These are phyloP conservation scores for human DNA, from an alignment of 2,113 vertebrate genomes.

Conservation along the genomic window DNA sequence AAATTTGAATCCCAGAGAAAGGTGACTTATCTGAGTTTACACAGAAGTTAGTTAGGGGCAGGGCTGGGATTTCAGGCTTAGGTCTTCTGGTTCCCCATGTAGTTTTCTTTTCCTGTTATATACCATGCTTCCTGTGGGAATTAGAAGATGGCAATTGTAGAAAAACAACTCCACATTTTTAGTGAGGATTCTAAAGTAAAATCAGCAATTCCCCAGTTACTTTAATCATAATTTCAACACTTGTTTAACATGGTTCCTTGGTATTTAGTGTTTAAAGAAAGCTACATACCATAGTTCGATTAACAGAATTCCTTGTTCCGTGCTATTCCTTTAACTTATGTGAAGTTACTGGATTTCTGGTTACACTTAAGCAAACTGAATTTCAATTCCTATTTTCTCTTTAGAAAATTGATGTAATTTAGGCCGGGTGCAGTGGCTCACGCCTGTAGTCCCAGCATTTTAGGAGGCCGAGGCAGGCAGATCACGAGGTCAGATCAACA, in stretches of 20 bases:
- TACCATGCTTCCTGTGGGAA: constrained; percentile 57
- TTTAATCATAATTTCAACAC: constrained; percentile 30
- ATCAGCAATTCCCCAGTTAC: background rate
- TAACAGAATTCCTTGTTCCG: background rate
- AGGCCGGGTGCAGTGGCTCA: too few relatives aligned
- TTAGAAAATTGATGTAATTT: constrained; percentile 46
- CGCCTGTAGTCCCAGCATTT: too few relatives aligned
- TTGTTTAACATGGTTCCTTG: constrained; percentile 23
- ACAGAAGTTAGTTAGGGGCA: constrained; percentile 15
- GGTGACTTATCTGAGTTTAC: constrained; percentile 12
- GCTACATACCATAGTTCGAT: background rate
- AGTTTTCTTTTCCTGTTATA: constrained; percentile 53
- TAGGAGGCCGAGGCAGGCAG: too few relatives aligned
- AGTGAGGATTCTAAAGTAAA: constrained; percentile 40
- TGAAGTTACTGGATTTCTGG: background rate
- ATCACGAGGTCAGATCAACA: too few relatives aligned
- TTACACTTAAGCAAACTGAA: constrained; percentile 28
- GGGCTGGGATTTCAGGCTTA: background rate
- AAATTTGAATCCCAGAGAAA: constrained; percentile 9
- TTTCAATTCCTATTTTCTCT: constrained; percentile 21
- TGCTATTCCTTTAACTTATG: constrained; percentile 28
- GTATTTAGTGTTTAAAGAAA: background rate
- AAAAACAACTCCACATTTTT: constrained; percentile 44
- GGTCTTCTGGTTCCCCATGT: constrained; percentile 44
- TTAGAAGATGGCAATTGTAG: constrained; percentile 58